Base-by-base conservation (phyloP, 2,113 vertebrate species). In the Sporophila hypoxantha region DNA sequence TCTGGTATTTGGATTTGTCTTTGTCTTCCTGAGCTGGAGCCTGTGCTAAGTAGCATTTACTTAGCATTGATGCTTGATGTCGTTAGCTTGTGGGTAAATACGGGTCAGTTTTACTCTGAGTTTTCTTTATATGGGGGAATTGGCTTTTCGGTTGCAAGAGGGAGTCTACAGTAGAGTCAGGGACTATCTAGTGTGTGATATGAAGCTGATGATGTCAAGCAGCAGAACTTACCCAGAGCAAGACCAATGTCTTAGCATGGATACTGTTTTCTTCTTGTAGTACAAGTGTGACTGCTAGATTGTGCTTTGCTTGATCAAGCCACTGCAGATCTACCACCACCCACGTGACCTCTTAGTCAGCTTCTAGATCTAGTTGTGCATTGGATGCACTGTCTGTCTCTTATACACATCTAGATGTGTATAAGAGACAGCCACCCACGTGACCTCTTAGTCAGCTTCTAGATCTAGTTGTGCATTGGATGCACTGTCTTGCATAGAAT, bases 201-300 rank as follows among this genome's bases (percentile, higher is more conserved):
- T 0, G 2, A 80, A 83, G 76, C 49, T 83, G 76, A 56, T 78
- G 66, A 70, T 82, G 56, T 44, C 41, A 73, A 55, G 79, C 37
- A 62, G 50, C 71, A 75, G 85, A 87, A 55, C n/a, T 75, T 89
- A 89, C 57, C 79, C 73, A 77, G 93, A 93, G 82, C 85, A 83
- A 94, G 82, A 88, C 14, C 34, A 42, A 5, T 37, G 60, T 83
- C 42, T 69, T 68, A 44, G 29, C 39, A 13, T 12, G 42, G 82
- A 83, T 46, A 5, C 21, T 62, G 1, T 83, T 82, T 68, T 80
- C 46, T 84, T 80, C 62, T 89, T 87, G 52, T 65, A 56, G 62
- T 84, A 42, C 46, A 68, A 19, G 77, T 42, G 29, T 66, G 84
- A 36, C 62, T 73, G 59, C 66, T 90, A 10, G 66, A 71, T 71